Base-by-base conservation (phyloP, 1,140 invertebrate species). In the Hyles vespertilio region DNA sequence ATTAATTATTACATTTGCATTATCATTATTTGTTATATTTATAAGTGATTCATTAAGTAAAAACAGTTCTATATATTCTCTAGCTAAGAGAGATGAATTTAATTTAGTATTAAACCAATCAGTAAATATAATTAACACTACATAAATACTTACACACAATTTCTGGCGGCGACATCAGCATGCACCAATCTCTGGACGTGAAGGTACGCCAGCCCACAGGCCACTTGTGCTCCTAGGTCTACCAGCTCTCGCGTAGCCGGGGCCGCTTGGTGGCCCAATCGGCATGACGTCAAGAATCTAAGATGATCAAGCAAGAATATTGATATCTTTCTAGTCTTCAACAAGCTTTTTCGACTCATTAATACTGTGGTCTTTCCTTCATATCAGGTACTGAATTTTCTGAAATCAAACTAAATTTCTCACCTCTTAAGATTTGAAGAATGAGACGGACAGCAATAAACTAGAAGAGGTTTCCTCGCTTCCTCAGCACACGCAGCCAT, bases 151-250 rank as follows among this genome's bases (percentile, higher is more conserved):
- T 71, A 85, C 77, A 86, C 84, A 78, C 96, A 98, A 89, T 98
- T 98, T 75, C 97, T 93, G 11, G 95, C 93, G 8, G 97, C 96
- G 50, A 99, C 91, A 82, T 99, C 98, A 84, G 95, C 95, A 79
- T 99, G 97, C 32, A 98, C 91, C 32, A 99, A 91, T 58, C 94
- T 93, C 70, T 96, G 94, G 10, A 95, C 94, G 77, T 99, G 98
- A 57, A 99, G 91, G 84, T 97, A 98, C 62, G 96, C 94, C 54
- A 98, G 89, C 1, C 96, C 98, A 69, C 95, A 92, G 34, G 95
- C 94, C 47, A 97, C 93, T 83, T 98, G 96, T 43, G 97, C 93
- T 22, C 95, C 96, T 85, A 98, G 93, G 72, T 96, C 95, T 0
- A 98, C 96, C 52, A 98, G 89, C 73, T 98, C 96, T 70, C 97